phyloP scores from a whole-genome alignment of 2,797 vertebrate species.

The Semaprochilodus insignis region DNA sequence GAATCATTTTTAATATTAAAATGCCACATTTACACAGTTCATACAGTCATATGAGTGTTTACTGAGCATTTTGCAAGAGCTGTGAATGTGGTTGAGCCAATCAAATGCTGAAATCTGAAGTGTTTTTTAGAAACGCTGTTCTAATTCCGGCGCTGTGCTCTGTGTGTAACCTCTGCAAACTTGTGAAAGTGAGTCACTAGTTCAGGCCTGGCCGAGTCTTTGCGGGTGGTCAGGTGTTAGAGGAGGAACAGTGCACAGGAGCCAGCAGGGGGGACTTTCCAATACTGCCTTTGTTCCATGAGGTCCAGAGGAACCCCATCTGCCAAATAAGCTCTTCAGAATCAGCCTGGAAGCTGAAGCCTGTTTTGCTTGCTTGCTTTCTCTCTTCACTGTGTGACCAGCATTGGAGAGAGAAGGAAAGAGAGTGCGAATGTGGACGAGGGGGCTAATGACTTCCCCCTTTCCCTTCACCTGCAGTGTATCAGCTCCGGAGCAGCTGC shows the following conservation, averaged over 20 bases:
- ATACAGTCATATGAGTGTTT: too few relatives aligned
- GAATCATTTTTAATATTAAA: too few relatives aligned
- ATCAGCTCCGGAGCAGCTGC: conserved; percentile 33
- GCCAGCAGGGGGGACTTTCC: not conserved
- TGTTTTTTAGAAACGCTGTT: not conserved
- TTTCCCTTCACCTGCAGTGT: conserved; percentile 45
- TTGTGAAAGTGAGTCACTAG: not conserved
- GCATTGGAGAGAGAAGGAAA: conserved; percentile 47
- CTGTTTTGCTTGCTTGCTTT: conserved; percentile 33
- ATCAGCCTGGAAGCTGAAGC: not conserved
- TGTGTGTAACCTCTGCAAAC: not conserved
- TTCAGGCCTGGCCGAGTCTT: not conserved
- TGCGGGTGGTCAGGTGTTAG: not conserved
- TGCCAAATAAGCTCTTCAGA: not conserved
- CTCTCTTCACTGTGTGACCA: conserved; percentile 53
- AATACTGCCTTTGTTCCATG: not conserved
- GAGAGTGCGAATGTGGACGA: conserved; percentile 38
- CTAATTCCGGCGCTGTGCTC: not conserved
- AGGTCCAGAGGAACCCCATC: conserved; percentile 14
- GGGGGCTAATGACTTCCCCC: conserved; percentile 42
- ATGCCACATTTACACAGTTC: too few relatives aligned
- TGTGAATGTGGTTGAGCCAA: too few relatives aligned
- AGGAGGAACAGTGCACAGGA: not conserved
- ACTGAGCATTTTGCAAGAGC: too few relatives aligned
- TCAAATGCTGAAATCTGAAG: too few relatives aligned